Evolutionary conservation across 2,888 invertebrate species (phyloP), one percentile per base, ranked within the genome.

Genomic region (Eumacrocentrus americanus): DNA sequence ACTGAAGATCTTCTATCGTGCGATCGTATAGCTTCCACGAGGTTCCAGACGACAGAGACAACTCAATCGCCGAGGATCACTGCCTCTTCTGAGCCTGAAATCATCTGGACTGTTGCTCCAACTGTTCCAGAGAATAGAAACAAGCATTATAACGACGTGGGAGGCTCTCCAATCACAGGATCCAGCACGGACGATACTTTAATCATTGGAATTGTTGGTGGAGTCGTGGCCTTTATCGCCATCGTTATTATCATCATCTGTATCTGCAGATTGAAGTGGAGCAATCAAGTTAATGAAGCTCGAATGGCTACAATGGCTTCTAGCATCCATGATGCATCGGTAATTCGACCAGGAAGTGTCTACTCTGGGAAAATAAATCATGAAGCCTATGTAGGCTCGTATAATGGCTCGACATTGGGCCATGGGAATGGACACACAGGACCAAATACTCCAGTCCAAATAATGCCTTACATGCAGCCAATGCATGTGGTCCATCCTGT

Each of bases 161-260:
- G 85, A 85, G 11, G 68, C 3, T 35, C 44, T 9, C 23, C 65
- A 42, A 62, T 67, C 18, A 44, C 51, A 0, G 84, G 85, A 6
- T 82, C 88, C 0, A 85, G 87, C 57, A 94, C 94, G 72, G 95
- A 95, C 71, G 95, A 95, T 70, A 94, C 94, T 3, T 83, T 95
- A n/a, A 95, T 95, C 53, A 95, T 95, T 61, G 94, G 94, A n/a
- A 95, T 95, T 67, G 94, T 95, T 0, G 94, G 94, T 0, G 94
- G 95, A 1, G 94, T 95, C 0, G 94, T 95, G 0, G 93, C 92
- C 1, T 93, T 95, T 75, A 94, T 95, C 67, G 91, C 91, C 9
- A 91, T 95, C 65, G 84, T 95, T 55, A 91, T 95, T 34, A 90
- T 95, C 23, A 89, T 89, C n/a, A 94, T 94, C 67, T 95, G 95